phyloP scores from a whole-genome alignment of 2,888 invertebrate genomes.

The Endomychus coccineus region DNA sequence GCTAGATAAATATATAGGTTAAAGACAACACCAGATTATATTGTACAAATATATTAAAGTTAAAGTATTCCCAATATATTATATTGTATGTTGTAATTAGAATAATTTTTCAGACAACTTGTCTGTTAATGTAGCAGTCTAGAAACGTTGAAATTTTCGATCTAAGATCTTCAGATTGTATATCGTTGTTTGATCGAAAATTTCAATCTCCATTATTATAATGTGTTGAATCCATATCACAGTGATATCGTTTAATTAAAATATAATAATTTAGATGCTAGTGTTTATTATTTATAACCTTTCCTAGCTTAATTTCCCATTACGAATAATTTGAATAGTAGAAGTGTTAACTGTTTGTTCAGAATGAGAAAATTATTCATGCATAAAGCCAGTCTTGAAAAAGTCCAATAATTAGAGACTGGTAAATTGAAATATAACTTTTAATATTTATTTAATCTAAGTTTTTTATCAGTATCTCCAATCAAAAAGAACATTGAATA shows the following conservation, averaged over 20 bases:
- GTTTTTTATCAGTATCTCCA: too few relatives aligned
- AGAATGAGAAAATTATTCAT: too few relatives aligned
- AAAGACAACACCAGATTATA: slow-evolving; percentile 40
- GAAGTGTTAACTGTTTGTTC: too few relatives aligned
- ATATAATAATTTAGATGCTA: slow-evolving; percentile 11
- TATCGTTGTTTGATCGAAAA: not conserved
- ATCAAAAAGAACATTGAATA: too few relatives aligned
- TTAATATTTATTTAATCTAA: too few relatives aligned
- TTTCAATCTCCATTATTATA: slow-evolving; percentile 17
- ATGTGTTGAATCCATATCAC: slow-evolving; percentile 38
- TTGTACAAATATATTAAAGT: slow-evolving; percentile 37
- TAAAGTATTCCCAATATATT: slow-evolving; percentile 23
- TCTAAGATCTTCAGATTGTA: not conserved
- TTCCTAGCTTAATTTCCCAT: too few relatives aligned
- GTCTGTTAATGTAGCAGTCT: slow-evolving; percentile 21
- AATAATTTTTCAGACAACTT: slow-evolving; percentile 26
- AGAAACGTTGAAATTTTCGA: slow-evolving; percentile 11
- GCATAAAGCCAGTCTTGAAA: too few relatives aligned
- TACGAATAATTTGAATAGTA: too few relatives aligned
- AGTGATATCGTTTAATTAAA: slow-evolving; percentile 41
- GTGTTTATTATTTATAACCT: not conserved
- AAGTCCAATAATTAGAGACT: too few relatives aligned
- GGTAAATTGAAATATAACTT: too few relatives aligned
- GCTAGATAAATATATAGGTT: slow-evolving; percentile 24
- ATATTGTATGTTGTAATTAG: slow-evolving; percentile 40